These are phyloP conservation scores for Peromyscus eremicus DNA, from an alignment of 2,797 vertebrate genomes.

Conservation along the genomic window DNA sequence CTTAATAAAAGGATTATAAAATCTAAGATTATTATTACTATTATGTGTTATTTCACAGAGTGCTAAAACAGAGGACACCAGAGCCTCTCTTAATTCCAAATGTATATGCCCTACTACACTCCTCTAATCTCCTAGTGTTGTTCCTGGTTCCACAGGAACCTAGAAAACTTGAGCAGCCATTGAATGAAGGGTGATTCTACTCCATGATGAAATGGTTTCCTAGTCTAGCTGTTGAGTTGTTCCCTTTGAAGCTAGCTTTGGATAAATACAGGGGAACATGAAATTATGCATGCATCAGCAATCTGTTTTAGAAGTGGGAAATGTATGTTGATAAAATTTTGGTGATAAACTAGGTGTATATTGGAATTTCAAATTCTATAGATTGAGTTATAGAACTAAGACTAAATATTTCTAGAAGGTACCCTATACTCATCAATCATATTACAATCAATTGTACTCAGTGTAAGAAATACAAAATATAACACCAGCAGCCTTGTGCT, in stretches of 20 bases:
- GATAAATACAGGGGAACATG: not conserved
- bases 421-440: not conserved
- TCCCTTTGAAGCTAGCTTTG: not conserved
- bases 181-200: not conserved
- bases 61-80: not conserved
- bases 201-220: not conserved
- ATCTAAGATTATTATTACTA: not conserved
- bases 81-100: not conserved
- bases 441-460: not conserved
- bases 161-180: not conserved
- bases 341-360: not conserved
- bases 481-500: not conserved
- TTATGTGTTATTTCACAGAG: not conserved
- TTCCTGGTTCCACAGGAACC: not conserved
- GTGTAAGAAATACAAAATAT: not conserved
- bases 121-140: fast-evolving
- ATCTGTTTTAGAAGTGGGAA: not conserved
- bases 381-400: not conserved
- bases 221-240: not conserved
- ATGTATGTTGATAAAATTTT: not conserved
- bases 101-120: not conserved
- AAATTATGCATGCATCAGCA: not conserved
- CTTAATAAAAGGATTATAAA: too few relatives aligned
- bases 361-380: constrained; percentile 1
- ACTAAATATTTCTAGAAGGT: not conserved